phyloP scores from a whole-genome alignment of 2,888 invertebrate species.

The Nemapogon koenigi region DNA sequence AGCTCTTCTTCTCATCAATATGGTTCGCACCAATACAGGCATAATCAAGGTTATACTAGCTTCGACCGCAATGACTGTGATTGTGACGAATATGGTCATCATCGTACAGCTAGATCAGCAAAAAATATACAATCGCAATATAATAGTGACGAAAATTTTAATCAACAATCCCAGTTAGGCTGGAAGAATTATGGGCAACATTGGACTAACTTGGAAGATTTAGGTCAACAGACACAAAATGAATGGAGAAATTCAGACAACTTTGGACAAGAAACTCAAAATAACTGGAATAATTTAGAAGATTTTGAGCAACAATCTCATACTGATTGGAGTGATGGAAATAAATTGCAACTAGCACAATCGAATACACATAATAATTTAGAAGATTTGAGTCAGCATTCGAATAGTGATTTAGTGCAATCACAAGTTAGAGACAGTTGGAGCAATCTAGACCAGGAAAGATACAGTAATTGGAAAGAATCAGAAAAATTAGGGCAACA shows the following conservation, averaged over 20 bases:
- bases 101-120: too few species aligned
- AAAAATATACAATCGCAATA: too few species aligned
- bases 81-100: too few species aligned
- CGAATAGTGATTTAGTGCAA: conserved; percentile 20
- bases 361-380: conserved; percentile 15
- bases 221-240: conserved; percentile 21
- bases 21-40: conserved; percentile 28
- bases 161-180: conserved; percentile 17
- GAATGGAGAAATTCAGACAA: conserved; percentile 21
- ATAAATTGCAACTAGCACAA: too few species aligned
- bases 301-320: conserved; percentile 17
- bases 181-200: conserved; percentile 22
- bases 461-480: too few species aligned
- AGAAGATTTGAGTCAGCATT: conserved; percentile 26
- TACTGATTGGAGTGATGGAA: too few species aligned
- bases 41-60: conserved; percentile 21
- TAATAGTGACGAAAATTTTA: too few species aligned
- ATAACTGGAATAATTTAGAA: conserved; percentile 17
- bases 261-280: conserved; percentile 25
- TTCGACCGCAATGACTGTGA: conserved; percentile 25
- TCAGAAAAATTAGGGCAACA: too few species aligned
- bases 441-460: too few species aligned
- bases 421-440: too few species aligned
- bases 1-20: conserved; percentile 29
- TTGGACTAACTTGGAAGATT: conserved; percentile 19